Base-by-base conservation (phyloP, 2,113 vertebrate genomes). In the Acrocephalus kingi region DNA sequence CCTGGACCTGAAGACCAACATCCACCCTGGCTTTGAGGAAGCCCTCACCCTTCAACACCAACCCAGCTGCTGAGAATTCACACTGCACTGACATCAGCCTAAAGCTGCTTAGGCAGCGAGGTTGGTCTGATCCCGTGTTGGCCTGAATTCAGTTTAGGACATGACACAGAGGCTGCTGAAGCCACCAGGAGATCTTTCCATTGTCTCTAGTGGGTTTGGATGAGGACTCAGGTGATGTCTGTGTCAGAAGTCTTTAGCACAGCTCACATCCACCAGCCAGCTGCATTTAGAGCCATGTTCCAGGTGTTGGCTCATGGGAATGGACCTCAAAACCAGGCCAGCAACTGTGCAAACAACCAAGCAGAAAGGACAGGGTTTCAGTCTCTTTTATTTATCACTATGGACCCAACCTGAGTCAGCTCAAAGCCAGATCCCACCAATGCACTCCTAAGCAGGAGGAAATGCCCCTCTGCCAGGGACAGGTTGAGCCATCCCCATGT, bases 131-230 rank as follows among this genome's bases (percentile, higher is more conserved):
- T 88, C 82, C 64, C 0, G 0, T 7, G 39, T 9, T 94, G 76
- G 72, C 79, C 88, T 94, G 64, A 77, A 86, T 88, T 92, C 82
- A 72, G 27, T 64, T 88, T 46, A 81, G 88, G 64, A 75, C 72
- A 37, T 24, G 78, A 43, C 78, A 89, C 19, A 37, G 56, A 66
- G 46, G 45, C 78, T 64, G 24, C 20, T n/a, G 81, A 68, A 95
- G 61, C 45, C 68, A 80, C 59, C 41, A n/a, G 64, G 45, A 77
- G 28, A 55, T 51, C 33, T 41, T 59, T 43, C 17, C 3, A 0
- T 45, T 86, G 66, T 20, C 49, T 68, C 62, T 21, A 14, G 18
- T 8, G 61, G 48, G 51, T 52, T 77, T 88, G 52, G 72, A 52
- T 80, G 73, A 90, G 33, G 30, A 27, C 31, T 81, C 23, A 48